phyloP scores from a whole-genome alignment of 2,888 invertebrate genomes.

The Hypomecis punctinalis region DNA sequence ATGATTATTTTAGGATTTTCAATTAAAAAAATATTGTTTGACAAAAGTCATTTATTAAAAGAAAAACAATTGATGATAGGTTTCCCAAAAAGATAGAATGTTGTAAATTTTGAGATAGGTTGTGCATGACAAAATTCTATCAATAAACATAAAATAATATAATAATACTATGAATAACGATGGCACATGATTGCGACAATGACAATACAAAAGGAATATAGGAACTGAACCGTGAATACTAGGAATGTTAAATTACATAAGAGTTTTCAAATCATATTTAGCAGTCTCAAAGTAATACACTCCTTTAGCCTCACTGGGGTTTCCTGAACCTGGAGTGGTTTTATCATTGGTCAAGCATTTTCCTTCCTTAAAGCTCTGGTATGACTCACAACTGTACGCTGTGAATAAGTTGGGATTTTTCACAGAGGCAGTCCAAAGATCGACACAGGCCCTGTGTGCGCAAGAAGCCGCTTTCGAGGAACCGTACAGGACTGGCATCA shows the following conservation, averaged over 20 bases:
- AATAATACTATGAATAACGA: background rate
- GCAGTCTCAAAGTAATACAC: slow-evolving; percentile 72
- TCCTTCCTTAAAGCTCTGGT: slow-evolving; percentile 63
- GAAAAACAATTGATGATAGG: background rate
- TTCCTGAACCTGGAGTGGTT: slow-evolving; percentile 73
- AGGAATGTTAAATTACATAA: slow-evolving; percentile 17
- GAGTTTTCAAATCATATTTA: slow-evolving; percentile 49
- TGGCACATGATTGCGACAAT: background rate
- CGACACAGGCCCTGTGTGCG: slow-evolving; percentile 71
- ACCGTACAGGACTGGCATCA: slow-evolving; percentile 68
- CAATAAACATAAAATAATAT: background rate
- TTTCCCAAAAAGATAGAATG: background rate
- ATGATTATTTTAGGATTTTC: no score
- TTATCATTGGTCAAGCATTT: slow-evolving; percentile 55
- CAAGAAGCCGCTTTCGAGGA: slow-evolving; percentile 74
- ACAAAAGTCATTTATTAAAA: slow-evolving; percentile 1
- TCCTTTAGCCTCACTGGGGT: slow-evolving; percentile 71
- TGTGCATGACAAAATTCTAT: background rate
- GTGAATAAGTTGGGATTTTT: slow-evolving; percentile 61
- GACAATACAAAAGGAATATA: slow-evolving; percentile 2
- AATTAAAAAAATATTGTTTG: background rate
- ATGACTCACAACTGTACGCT: slow-evolving; percentile 70
- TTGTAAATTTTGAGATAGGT: no score
- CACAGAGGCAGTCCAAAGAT: slow-evolving; percentile 69
- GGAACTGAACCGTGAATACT: slow-evolving; percentile 12